Conservation (phyloP, 37 sponge, comb jelly and placozoan species). For the Halisarca cf. caerulea region DNA sequence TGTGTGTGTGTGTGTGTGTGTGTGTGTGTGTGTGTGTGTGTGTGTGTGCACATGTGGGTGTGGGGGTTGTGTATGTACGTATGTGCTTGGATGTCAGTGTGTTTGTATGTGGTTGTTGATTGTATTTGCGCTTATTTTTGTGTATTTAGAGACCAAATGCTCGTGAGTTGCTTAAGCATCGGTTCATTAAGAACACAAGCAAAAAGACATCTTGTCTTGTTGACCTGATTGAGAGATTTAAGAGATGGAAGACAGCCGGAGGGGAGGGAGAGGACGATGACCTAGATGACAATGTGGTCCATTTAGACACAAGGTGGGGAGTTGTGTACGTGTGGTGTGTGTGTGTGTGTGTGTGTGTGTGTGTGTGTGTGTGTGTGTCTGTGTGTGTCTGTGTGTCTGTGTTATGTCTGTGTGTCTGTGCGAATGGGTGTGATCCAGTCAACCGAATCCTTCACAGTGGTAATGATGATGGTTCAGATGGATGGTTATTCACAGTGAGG, state of each 20-base stretch:
- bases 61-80: too few species aligned
- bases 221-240: constrained; percentile 81
- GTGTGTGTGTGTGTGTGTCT: not conserved
- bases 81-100: too few species aligned
- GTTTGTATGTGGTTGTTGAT: not conserved
- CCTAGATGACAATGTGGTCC: not conserved
- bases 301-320: not conserved
- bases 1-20: not conserved
- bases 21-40: not conserved
- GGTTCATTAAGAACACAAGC: constrained; percentile 71
- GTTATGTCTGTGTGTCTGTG: not conserved
- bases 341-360: constrained; percentile 7
- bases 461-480: too few species aligned
- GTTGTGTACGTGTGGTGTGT: not conserved
- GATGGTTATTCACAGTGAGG: too few species aligned
- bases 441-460: too few species aligned
- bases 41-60: too few species aligned
- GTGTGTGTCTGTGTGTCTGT: not conserved
- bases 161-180: constrained; percentile 81
- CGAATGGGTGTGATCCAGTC: too few species aligned
- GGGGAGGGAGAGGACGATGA: not conserved
- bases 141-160: constrained; percentile 81
- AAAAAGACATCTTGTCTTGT: constrained; percentile 84
- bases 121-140: not conserved
- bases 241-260: constrained; percentile 66